Conservation (phyloP, 2,888 invertebrate genomes). For the Drosophila melanosoma region DNA sequence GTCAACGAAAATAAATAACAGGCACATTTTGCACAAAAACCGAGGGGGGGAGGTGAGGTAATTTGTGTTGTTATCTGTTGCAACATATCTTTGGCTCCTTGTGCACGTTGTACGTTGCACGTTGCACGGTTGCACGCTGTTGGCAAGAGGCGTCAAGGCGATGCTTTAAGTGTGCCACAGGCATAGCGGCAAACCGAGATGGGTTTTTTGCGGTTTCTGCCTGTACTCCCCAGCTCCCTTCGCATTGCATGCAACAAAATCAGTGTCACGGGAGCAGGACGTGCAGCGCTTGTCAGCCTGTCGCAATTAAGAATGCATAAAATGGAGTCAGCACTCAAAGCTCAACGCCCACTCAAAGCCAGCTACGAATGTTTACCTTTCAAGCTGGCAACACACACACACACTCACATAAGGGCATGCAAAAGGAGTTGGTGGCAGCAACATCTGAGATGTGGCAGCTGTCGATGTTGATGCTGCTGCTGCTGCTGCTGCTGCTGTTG, state of each 20-base stretch:
- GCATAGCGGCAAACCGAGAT: conserved; percentile 6
- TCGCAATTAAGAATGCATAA: conserved; percentile 81
- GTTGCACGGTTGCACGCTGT: conserved; percentile 19
- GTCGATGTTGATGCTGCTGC: conserved; percentile 27
- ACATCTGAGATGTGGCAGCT: conserved; percentile 38
- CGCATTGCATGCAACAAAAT: conserved; percentile 46
- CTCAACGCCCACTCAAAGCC: conserved; percentile 39
- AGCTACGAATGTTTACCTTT: conserved; percentile 65
- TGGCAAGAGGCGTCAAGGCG: conserved; percentile 42
- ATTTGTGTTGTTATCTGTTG: conserved; percentile 54
- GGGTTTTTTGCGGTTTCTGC: conserved; percentile 31
- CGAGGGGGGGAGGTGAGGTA: conserved; percentile 10
- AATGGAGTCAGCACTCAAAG: conserved; percentile 77
- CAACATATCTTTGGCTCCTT: conserved; percentile 63
- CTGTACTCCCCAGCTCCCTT: neutral
- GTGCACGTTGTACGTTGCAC: conserved; percentile 60
- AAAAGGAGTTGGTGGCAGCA: conserved; percentile 33
- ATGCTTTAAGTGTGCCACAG: conserved; percentile 40
- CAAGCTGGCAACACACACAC: conserved; percentile 20
- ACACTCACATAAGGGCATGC: neutral
- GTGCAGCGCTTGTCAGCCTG: conserved; percentile 49
- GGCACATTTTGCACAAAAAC: neutral
- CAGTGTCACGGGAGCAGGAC: conserved; percentile 81
- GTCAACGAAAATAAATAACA: neutral
- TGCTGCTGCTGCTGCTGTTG: neutral